phyloP scores from a whole-genome alignment of 2,888 invertebrate species.

The Hermaeophaga mercurialis region DNA sequence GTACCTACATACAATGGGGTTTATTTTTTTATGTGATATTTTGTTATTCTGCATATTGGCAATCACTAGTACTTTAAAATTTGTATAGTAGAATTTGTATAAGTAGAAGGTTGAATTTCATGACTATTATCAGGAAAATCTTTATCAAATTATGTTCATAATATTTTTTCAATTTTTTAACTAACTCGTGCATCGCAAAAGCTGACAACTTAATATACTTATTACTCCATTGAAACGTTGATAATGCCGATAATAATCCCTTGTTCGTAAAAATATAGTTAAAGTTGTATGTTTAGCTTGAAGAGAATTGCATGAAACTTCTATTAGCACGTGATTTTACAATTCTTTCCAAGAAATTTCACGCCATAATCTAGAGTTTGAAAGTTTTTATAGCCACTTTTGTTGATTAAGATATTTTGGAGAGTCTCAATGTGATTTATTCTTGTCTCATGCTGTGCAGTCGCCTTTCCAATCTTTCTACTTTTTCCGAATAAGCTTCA shows the following conservation, averaged over 20 bases:
- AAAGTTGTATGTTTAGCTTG: conserved; percentile 18
- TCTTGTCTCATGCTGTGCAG: too few relatives aligned
- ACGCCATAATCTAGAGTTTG: not conserved
- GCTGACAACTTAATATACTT: conserved; percentile 35
- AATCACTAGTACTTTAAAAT: too few relatives aligned
- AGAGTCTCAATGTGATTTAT: too few relatives aligned
- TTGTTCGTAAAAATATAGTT: conserved; percentile 17
- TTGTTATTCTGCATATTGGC: too few relatives aligned
- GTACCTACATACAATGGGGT: too few relatives aligned
- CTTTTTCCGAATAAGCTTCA: too few relatives aligned
- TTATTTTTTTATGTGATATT: too few relatives aligned
- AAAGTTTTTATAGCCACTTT: too few relatives aligned
- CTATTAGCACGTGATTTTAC: conserved; percentile 23
- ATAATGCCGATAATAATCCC: conserved; percentile 19
- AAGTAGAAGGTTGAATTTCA: too few relatives aligned
- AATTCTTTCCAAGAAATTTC: conserved; percentile 20
- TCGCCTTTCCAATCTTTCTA: too few relatives aligned
- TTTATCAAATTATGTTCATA: conserved; percentile 7
- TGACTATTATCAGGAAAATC: conserved; percentile 1
- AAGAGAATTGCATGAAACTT: conserved; percentile 16
- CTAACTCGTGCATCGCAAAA: conserved; percentile 6
- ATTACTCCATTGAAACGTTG: conserved; percentile 17
- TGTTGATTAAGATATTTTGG: too few relatives aligned
- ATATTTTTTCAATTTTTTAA: conserved; percentile 5
- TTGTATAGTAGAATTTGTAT: too few relatives aligned